A percentile compares a stretch with the other conserved stretches of the same genome.
phyloP scores from a whole-genome alignment of 2,888 invertebrate species.

The Pycnomerus fuliginosus region DNA sequence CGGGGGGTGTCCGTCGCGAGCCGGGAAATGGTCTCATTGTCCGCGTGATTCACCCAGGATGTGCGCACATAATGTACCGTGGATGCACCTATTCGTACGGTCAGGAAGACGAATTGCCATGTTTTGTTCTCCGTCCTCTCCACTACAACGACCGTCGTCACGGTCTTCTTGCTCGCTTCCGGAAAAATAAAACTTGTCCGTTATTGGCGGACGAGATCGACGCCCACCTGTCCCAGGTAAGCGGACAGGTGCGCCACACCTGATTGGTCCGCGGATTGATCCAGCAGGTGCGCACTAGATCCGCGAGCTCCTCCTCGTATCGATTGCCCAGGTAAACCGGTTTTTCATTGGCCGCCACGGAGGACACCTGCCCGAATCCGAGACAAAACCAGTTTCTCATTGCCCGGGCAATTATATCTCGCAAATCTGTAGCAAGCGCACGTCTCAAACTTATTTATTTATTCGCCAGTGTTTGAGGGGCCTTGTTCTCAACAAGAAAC shows the following conservation, averaged over 20 bases:
- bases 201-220: slow-evolving; percentile 35
- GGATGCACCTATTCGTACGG: slow-evolving; percentile 46
- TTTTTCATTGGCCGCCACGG: slow-evolving; percentile 45
- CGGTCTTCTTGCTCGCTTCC: slow-evolving; percentile 25
- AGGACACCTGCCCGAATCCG: neutral
- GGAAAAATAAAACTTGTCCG: neutral
- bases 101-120: slow-evolving; percentile 39
- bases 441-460: slow-evolving; percentile 43
- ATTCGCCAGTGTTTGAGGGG: slow-evolving; percentile 36
- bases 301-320: slow-evolving; percentile 47
- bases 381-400: neutral
- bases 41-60: slow-evolving; percentile 51
- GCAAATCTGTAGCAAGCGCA: slow-evolving; percentile 31
- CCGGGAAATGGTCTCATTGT: slow-evolving; percentile 47
- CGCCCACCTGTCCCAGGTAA: slow-evolving; percentile 45
- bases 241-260: slow-evolving; percentile 32
- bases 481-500: slow-evolving; percentile 44
- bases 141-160: slow-evolving; percentile 32
- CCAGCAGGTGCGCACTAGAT: slow-evolving; percentile 40
- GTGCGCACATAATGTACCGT: slow-evolving; percentile 48
- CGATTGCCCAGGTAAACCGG: slow-evolving; percentile 48
- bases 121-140: slow-evolving; percentile 36
- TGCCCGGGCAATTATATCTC: neutral
- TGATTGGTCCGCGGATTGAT: slow-evolving; percentile 29
- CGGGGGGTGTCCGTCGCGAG: slow-evolving; percentile 30